Conservation (phyloP, 2,113 vertebrate species). For the Poeciliopsis retropinna region DNA sequence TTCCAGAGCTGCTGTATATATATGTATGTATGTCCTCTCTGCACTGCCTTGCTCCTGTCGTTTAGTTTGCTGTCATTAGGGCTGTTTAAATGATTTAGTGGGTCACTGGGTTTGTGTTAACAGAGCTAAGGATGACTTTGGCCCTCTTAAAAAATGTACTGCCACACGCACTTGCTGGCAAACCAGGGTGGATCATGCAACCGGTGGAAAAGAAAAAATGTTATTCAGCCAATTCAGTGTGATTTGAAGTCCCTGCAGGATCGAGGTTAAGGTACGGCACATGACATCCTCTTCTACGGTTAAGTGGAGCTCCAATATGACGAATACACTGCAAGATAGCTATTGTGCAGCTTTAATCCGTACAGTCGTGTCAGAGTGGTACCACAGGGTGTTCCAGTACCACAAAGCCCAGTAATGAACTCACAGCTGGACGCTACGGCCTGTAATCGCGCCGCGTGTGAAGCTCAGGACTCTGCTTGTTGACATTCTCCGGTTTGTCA, state of each 20-base stretch:
- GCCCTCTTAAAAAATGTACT: conserved; percentile 14
- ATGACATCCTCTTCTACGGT: conserved; percentile 10
- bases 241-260: background rate
- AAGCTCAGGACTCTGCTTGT: background rate
- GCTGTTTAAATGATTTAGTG: conserved; percentile 26
- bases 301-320: conserved; percentile 14
- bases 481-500: background rate
- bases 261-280: background rate
- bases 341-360: conserved; percentile 12
- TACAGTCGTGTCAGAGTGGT: conserved; percentile 11
- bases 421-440: conserved; percentile 21
- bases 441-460: background rate
- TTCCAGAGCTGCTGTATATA: too few species aligned
- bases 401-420: conserved; percentile 27
- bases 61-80: conserved; percentile 37
- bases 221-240: background rate
- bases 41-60: background rate
- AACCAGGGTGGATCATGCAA: background rate
- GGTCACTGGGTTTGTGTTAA: conserved; percentile 30
- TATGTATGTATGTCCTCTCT: background rate
- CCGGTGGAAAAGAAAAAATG: background rate
- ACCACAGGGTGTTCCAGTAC: conserved; percentile 13
- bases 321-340: conserved; percentile 20
- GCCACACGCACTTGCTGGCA: background rate
- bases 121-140: background rate